Evolutionary conservation across 2,797 vertebrate species (phyloP).

Genomic region (Micropoecilia bifurca): DNA sequence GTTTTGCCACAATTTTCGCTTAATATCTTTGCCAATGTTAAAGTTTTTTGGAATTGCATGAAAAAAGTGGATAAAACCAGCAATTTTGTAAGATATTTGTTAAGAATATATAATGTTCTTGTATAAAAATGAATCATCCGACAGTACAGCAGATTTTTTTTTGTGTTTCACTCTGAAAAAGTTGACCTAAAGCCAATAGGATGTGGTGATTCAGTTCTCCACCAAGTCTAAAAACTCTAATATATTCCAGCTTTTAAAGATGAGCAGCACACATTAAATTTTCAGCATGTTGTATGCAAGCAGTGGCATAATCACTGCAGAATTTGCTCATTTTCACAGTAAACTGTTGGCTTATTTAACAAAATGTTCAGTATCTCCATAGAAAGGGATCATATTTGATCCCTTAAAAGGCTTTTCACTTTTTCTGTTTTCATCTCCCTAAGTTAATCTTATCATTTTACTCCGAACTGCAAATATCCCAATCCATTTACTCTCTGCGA

Average conservation of each 20-base stretch:
- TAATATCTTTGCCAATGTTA: background rate
- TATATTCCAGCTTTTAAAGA: slow-evolving; percentile 1
- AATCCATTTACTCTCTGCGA: slow-evolving; percentile 15
- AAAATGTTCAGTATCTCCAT: background rate
- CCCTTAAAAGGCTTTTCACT: background rate
- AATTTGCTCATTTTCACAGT: background rate
- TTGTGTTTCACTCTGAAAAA: background rate
- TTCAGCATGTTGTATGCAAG: background rate
- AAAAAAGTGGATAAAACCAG: background rate
- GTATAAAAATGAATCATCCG: background rate
- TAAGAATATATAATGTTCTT: background rate
- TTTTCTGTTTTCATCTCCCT: background rate
- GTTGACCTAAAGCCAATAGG: background rate
- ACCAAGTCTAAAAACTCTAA: slow-evolving; percentile 3
- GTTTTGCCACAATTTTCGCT: background rate
- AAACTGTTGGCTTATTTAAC: background rate
- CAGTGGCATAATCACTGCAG: background rate
- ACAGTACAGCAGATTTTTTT: background rate
- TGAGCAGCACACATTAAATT: slow-evolving; percentile 1
- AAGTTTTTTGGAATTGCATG: background rate
- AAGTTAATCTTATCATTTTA: slow-evolving; percentile 15
- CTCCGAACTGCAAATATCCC: slow-evolving; percentile 1
- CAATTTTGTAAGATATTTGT: background rate
- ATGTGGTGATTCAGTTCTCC: background rate
- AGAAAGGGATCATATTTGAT: background rate